Evolutionary conservation across 2,797 vertebrate species (phyloP).

Genomic region (Rhabdophis nuchalis): DNA sequence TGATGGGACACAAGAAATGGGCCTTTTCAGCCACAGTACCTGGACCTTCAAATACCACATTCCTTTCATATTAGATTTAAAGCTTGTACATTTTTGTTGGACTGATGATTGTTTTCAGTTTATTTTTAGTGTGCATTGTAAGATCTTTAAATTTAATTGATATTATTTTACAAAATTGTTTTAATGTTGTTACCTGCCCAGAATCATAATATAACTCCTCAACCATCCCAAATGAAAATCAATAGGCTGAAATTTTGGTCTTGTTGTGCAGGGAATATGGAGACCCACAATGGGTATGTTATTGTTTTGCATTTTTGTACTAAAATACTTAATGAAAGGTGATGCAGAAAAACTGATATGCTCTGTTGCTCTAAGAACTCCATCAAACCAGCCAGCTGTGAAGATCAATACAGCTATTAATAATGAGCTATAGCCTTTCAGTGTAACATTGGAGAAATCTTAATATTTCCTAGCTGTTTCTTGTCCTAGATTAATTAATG

Average conservation of each 20-base stretch:
- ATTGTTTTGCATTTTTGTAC: neutral
- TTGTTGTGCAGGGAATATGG: neutral
- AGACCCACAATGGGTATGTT: constrained; percentile 1
- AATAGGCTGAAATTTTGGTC: neutral
- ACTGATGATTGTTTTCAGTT: neutral
- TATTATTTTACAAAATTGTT: neutral
- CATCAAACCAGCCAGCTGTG: constrained; percentile 13
- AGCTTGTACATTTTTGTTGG: neutral
- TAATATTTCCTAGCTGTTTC: constrained; percentile 5
- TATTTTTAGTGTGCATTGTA: neutral
- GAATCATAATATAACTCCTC: neutral
- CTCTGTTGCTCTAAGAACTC: constrained; percentile 7
- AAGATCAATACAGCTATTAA: constrained; percentile 25
- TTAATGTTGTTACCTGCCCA: neutral
- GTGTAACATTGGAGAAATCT: constrained; percentile 31
- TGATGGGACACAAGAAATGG: neutral
- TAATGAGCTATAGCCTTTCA: constrained; percentile 24
- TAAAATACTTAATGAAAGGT: constrained; percentile 34
- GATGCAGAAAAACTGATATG: neutral
- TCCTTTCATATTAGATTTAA: neutral
- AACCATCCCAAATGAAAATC: neutral
- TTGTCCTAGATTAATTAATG: constrained; percentile 33
- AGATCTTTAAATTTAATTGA: neutral
- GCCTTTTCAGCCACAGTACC: neutral
- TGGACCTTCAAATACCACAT: neutral